Evolutionary conservation across 2,113 vertebrate species (phyloP), one percentile per base, ranked within the genome.

Genomic region (Heteronetta atricapilla): DNA sequence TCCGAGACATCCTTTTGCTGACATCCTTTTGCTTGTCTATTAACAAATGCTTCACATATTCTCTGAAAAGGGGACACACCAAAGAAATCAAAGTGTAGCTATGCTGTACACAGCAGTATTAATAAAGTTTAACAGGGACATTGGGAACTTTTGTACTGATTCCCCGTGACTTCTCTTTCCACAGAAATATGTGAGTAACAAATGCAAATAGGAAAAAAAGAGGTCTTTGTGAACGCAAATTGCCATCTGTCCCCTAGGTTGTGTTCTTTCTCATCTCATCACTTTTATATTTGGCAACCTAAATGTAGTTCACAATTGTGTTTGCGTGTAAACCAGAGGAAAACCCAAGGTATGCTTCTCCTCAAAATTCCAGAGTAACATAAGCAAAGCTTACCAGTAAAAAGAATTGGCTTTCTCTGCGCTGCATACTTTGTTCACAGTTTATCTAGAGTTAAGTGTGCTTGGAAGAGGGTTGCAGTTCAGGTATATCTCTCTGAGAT

Each of bases 11-110:
- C 38, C 13, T 88, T 86, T 88, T 73, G 11, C 19, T 25, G 14
- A 28, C 48, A 31, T n/a, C n/a, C n/a, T n/a, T n/a, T n/a, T n/a
- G n/a, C 9, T 48, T 16, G 22, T 15, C 38, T 0, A 1, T 36
- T 73, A 52, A 19, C 15, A 69, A 22, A 36, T 28, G 31, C 16
- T 82, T 79, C 29, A 20, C 2, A 0, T 44, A 1, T 13, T 62
- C 22, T 63, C 23, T 82, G 66, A 31, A 72, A 76, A 67, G 2
- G 2, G 7, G 22, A 6, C 8, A 13, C 21, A 38, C 5, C 7
- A 34, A 64, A 60, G 63, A 76, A 56, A 28, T 20, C 25, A 13
- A 86, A 84, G 16, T 21, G 11, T 26, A 53, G 16, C 7, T 18
- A 33, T 60, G 13, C 15, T 66, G 26, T 73, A 6, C 3, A 7